Percentiles rank a stretch among this genome's conserved stretches.
phyloP scores from a whole-genome alignment of 2,888 invertebrate species.

The Morpho helenor region DNA sequence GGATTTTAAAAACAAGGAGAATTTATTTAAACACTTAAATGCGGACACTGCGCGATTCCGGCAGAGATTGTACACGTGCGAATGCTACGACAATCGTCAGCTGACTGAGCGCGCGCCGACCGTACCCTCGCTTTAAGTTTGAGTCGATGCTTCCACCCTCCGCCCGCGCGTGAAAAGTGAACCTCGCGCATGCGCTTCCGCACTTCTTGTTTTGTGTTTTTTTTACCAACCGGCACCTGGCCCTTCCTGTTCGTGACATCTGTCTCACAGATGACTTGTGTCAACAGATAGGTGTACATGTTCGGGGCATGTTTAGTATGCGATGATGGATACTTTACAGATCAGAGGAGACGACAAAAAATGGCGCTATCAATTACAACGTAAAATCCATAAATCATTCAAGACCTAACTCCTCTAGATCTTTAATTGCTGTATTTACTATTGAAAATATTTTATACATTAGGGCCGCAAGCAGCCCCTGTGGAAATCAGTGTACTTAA shows the following conservation, averaged over 20 bases:
- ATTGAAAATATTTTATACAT: too few species aligned
- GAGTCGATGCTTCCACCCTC: slow-evolving; percentile 73
- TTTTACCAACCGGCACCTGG: slow-evolving; percentile 37
- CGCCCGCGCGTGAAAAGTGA: slow-evolving; percentile 60
- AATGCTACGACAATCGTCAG: slow-evolving; percentile 57
- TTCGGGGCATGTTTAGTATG: slow-evolving; percentile 23
- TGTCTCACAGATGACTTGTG: slow-evolving; percentile 38
- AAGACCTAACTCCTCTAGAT: too few species aligned
- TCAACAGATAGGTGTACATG: slow-evolving; percentile 35
- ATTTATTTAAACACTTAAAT: slow-evolving; percentile 32
- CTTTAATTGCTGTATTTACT: too few species aligned
- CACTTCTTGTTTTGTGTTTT: slow-evolving; percentile 41
- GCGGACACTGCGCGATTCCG: slow-evolving; percentile 37
- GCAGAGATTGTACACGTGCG: slow-evolving; percentile 40
- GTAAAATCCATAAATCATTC: too few species aligned
- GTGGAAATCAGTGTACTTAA: too few species aligned
- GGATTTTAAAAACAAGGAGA: slow-evolving; percentile 31
- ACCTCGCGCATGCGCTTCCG: slow-evolving; percentile 67
- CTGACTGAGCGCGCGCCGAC: slow-evolving; percentile 75
- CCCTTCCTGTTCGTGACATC: slow-evolving; percentile 36
- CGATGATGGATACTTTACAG: slow-evolving; percentile 26
- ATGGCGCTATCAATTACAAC: not conserved
- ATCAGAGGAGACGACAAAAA: slow-evolving; percentile 1
- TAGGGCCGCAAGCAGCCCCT: too few species aligned
- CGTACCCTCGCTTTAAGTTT: slow-evolving; percentile 55